Evolutionary conservation across 1,140 invertebrate genomes (phyloP).

Genomic region (Sminthurides bifidus): DNA sequence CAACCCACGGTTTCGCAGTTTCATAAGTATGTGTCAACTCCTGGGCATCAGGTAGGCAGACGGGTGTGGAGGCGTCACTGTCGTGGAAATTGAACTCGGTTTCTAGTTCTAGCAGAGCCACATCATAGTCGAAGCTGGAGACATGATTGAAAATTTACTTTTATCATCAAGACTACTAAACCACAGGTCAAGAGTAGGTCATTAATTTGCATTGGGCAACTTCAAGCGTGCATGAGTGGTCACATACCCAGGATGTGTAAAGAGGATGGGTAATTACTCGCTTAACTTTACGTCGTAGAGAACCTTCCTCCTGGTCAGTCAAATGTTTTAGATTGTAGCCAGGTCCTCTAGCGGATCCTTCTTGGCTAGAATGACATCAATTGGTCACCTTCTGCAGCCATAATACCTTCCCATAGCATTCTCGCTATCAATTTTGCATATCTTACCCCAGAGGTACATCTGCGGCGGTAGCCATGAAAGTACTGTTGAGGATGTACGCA

Average conservation of each 20-base stretch:
- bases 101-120: constrained; percentile 4
- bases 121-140: constrained; percentile 8
- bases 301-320: constrained; percentile 11
- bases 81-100: neutral
- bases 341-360: constrained; percentile 8
- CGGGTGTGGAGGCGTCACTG: neutral
- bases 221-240: neutral
- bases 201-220: neutral
- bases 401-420: neutral
- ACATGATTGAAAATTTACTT: neutral
- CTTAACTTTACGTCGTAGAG: constrained; percentile 6
- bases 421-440: neutral
- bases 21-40: neutral
- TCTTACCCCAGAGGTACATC: constrained; percentile 1
- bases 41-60: constrained; percentile 9
- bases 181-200: neutral
- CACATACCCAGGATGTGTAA: constrained; percentile 1
- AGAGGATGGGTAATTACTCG: constrained; percentile 16
- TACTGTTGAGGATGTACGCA: constrained; percentile 9
- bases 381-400: neutral
- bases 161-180: neutral
- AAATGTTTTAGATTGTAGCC: neutral
- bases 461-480: neutral
- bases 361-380: neutral
- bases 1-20: neutral